These are phyloP conservation scores for Callochromis pleurospilus DNA, from an alignment of 2,113 vertebrate genomes.

Conservation along the genomic window DNA sequence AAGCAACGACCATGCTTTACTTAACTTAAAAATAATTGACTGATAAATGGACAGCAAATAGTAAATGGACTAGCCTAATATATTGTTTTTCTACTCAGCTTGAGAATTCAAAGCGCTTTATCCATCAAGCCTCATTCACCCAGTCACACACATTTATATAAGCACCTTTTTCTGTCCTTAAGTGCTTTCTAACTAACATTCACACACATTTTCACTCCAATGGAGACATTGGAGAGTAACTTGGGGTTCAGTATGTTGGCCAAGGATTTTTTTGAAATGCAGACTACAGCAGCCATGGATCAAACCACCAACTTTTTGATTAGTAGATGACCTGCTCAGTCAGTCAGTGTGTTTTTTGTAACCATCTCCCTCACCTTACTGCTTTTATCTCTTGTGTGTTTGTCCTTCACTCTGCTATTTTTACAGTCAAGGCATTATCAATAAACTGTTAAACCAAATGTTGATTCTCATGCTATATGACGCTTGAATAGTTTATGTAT, in stretches of 20 bases:
- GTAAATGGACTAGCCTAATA: not conserved
- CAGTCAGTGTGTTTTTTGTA: not conserved
- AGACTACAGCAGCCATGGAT: not conserved
- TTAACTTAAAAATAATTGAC: conserved; percentile 52
- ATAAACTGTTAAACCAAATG: conserved; percentile 1
- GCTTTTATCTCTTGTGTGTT: not conserved
- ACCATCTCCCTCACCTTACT: conserved; percentile 27
- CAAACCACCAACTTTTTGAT: not conserved
- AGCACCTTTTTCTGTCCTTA: not conserved
- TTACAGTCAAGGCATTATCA: not conserved
- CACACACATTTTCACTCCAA: not conserved
- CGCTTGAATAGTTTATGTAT: not conserved
- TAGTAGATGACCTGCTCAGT: not conserved
- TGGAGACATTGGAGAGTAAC: not conserved
- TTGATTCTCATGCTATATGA: not conserved
- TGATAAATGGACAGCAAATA: not conserved
- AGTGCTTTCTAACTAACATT: not conserved
- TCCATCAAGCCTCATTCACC: not conserved
- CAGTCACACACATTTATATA: not conserved
- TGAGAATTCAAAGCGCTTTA: not conserved
- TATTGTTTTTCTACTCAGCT: not conserved
- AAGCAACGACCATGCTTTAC: conserved; percentile 50
- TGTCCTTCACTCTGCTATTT: conserved; percentile 24
- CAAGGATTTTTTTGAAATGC: not conserved
- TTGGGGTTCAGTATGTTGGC: not conserved